Evolutionary conservation across 2,113 vertebrate genomes (phyloP).

Genomic region (Xiphias gladius): DNA sequence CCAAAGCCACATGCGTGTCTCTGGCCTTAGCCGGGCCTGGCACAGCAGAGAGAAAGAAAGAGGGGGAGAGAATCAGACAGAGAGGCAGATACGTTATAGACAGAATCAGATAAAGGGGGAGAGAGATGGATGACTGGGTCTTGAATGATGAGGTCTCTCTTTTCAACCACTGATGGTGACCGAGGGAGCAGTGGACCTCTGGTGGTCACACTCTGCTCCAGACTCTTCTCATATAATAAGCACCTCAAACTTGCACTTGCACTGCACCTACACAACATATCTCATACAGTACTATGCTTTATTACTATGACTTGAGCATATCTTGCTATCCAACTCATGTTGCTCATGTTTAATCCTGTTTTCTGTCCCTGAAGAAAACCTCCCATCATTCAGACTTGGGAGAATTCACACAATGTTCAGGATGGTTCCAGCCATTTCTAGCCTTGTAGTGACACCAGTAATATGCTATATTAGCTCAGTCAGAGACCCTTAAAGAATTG

Average conservation of each 20-base stretch:
- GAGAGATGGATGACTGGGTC: slow-evolving; percentile 55
- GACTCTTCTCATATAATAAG: slow-evolving; percentile 37
- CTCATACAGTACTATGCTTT: slow-evolving; percentile 15
- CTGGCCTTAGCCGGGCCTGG: slow-evolving; percentile 57
- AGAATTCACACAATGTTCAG: background rate
- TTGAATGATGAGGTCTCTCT: slow-evolving; percentile 61
- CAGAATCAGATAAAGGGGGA: slow-evolving; percentile 50
- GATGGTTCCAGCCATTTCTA: background rate
- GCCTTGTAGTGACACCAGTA: background rate
- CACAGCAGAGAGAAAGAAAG: slow-evolving; percentile 16
- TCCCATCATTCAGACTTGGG: background rate
- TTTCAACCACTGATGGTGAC: slow-evolving; percentile 54
- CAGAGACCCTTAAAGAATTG: background rate
- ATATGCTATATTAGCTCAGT: background rate
- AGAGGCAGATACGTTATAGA: background rate
- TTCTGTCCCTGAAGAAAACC: slow-evolving; percentile 10
- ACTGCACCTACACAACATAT: slow-evolving; percentile 37
- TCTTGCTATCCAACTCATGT: background rate
- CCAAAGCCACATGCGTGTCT: slow-evolving; percentile 60
- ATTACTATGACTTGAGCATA: slow-evolving; percentile 7
- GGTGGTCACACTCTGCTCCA: slow-evolving; percentile 31
- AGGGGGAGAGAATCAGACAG: slow-evolving; percentile 9
- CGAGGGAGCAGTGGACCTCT: slow-evolving; percentile 24
- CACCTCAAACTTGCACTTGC: slow-evolving; percentile 10
- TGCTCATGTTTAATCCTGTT: background rate